Evolutionary conservation across 2,113 vertebrate genomes (phyloP).

Genomic region (Nothoprocta perdicaria): DNA sequence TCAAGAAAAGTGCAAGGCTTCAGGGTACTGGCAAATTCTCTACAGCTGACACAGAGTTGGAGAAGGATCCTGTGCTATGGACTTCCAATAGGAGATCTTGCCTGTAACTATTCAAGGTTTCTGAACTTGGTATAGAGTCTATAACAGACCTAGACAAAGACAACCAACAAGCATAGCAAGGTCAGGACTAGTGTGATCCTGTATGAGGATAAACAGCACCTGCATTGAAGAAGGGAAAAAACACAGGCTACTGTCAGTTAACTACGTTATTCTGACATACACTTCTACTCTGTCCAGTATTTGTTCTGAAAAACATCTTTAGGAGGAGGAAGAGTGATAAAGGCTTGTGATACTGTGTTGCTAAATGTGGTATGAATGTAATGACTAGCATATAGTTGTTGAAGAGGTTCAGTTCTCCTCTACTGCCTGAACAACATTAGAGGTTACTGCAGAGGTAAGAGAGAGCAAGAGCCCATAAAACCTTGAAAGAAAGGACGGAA

Average conservation of each 20-base stretch:
- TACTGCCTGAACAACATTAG: not conserved
- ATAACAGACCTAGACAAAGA: not conserved
- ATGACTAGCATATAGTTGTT: not conserved
- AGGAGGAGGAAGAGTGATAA: not conserved
- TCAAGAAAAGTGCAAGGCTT: not conserved
- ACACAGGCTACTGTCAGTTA: not conserved
- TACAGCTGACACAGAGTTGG: not conserved
- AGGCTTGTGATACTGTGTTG: not conserved
- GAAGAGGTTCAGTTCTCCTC: not conserved
- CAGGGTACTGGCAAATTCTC: not conserved
- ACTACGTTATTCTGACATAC: not conserved
- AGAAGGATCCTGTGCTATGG: not conserved
- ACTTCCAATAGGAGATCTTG: not conserved
- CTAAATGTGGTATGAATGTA: not conserved
- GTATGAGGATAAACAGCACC: not conserved
- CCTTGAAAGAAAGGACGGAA: not conserved
- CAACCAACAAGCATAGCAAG: not conserved
- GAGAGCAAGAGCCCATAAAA: not conserved
- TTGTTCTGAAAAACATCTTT: not conserved
- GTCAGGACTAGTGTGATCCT: not conserved
- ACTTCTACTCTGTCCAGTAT: fast-evolving
- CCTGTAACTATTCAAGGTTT: not conserved
- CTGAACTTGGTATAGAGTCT: not conserved
- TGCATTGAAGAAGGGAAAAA: not conserved
- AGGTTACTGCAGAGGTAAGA: not conserved